These are phyloP conservation scores for Eleginops maclovinus DNA, from an alignment of 2,113 vertebrate species.

Conservation along the genomic window DNA sequence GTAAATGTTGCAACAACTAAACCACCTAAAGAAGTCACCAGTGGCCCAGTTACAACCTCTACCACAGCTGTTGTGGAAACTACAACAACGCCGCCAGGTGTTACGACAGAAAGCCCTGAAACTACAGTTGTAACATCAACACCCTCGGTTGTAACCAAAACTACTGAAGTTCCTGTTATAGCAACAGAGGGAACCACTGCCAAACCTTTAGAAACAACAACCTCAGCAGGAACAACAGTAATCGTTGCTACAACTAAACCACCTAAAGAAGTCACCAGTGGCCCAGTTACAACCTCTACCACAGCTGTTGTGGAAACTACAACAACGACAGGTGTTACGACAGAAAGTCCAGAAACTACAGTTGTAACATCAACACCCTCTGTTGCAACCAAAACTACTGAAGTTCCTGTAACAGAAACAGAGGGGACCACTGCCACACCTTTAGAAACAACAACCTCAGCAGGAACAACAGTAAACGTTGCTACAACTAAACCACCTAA, in stretches of 20 bases:
- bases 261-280: background rate
- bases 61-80: slow-evolving; percentile 6
- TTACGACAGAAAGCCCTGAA: background rate
- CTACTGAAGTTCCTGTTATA: background rate
- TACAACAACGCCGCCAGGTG: background rate
- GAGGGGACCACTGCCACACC: background rate
- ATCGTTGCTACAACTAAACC: background rate
- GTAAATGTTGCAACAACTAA: background rate
- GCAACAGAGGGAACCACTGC: background rate
- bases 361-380: slow-evolving; percentile 20
- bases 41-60: background rate
- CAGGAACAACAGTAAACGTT: background rate
- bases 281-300: slow-evolving; percentile 7
- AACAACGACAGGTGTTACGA: background rate
- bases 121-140: background rate
- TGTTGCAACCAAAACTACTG: slow-evolving; percentile 14
- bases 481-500: slow-evolving; percentile 1
- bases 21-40: background rate
- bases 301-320: slow-evolving; percentile 13
- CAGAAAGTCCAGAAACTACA: slow-evolving; percentile 1
- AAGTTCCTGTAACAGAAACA: too few species aligned
- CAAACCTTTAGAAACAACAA: fast-evolving
- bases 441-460: background rate
- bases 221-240: background rate
- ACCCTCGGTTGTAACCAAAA: background rate